Percentiles rank a stretch among this genome's conserved stretches.
Evolutionary conservation across 2,888 invertebrate genomes (phyloP).

Genomic region (Morinoia aosen): DNA sequence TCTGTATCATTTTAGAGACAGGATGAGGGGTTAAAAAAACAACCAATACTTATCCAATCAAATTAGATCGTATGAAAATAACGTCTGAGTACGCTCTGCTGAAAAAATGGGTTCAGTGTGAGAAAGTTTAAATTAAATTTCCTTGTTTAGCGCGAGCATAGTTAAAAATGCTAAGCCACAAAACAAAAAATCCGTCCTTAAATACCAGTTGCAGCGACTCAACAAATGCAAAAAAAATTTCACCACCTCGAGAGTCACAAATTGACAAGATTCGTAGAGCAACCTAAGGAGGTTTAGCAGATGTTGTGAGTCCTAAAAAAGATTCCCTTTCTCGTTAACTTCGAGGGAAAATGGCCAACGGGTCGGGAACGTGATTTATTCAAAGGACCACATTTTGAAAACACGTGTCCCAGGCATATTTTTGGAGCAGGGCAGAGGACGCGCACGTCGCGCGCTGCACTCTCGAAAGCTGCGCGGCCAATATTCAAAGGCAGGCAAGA

Average conservation of each 20-base stretch:
- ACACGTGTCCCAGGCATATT: constrained; percentile 10
- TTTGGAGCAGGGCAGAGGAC: not conserved
- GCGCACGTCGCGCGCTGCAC: not conserved
- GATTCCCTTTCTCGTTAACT: not conserved
- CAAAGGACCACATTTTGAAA: constrained; percentile 4
- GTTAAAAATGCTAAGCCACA: no score
- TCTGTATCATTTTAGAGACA: no score
- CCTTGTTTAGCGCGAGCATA: no score
- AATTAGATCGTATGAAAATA: no score
- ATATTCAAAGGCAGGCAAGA: constrained; percentile 49
- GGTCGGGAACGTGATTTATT: constrained; percentile 4
- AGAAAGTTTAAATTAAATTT: not conserved
- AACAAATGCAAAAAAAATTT: not conserved
- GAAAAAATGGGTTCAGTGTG: not conserved
- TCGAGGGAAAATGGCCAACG: not conserved
- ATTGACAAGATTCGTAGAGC: not conserved
- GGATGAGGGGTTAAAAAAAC: no score
- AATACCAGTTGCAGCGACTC: not conserved
- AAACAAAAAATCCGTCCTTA: not conserved
- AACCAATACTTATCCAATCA: no score
- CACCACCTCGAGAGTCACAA: not conserved
- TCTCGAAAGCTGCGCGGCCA: constrained; percentile 24
- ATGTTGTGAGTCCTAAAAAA: not conserved
- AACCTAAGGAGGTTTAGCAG: not conserved
- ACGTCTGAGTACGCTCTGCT: not conserved